Base-by-base conservation (phyloP, 2,113 vertebrate species). In the Spea bombifrons region DNA sequence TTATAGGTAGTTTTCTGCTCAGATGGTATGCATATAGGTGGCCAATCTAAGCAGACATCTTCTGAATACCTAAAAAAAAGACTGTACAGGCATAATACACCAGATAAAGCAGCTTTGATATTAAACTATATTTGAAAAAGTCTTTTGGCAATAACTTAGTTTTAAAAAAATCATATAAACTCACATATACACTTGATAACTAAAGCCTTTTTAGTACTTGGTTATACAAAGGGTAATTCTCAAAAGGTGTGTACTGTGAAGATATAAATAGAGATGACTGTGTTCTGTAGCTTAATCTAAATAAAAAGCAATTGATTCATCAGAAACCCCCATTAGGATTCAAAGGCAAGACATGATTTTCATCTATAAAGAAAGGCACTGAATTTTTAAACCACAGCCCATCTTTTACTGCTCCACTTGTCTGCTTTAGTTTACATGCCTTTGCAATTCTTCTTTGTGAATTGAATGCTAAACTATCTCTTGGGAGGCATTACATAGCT, bases 401-500 rank as follows among this genome's bases (percentile, higher is more conserved):
- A 90, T 89, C 86, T 88, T 89, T 92, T 87, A 84, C 81, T 87
- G 88, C 88, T 92, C 85, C 85, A 82, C 85, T 89, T 90, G 86
- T 89, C 87, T 93, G 85, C 88, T 87, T 94, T 93, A 93, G 90
- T 93, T 94, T 92, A 93, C 89, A 92, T 90, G 85, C 87, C 86
- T 81, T 88, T 88, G 88, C 88, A 87, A 93, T 93, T 84, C 83
- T 92, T 91, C 88, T 90, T 85, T 92, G 90, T 92, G 92, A 92
- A 90, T 84, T 90, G 90, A 91, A 93, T 92, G 89, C 90, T 91
- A 92, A 94, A 88, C 86, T 89, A 80, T 92, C 92, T 92, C 93
- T 85, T 75, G 91, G 92, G 93, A 90, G 86, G 90, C 73, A 52
- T 90, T 89, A 89, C 89, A 92, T 89, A 88, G 89, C 88, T 88